These are phyloP conservation scores for Torymus aiolomorphi DNA, from an alignment of 2,888 invertebrate genomes.

Conservation along the genomic window DNA sequence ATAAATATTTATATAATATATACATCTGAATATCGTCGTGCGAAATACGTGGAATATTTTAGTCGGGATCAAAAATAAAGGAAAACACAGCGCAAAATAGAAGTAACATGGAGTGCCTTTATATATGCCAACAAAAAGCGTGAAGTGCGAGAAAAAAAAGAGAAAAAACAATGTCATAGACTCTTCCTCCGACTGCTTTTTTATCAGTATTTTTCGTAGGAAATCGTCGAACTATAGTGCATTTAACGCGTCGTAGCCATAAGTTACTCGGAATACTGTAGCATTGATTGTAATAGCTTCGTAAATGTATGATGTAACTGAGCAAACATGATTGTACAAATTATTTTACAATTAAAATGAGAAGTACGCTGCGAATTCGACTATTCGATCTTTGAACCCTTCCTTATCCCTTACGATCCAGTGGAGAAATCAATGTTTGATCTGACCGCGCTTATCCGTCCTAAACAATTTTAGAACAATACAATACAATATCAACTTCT, in stretches of 20 bases:
- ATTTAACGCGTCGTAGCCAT: constrained; percentile 8
- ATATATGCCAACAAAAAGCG: constrained; percentile 37
- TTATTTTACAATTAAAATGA: constrained; percentile 10
- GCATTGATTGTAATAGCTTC: background rate
- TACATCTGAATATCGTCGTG: background rate
- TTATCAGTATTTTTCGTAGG: constrained; percentile 48
- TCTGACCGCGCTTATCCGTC: no score
- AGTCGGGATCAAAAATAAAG: constrained; percentile 24
- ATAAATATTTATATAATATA: no score
- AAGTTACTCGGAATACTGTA: no score
- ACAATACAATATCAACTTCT: no score
- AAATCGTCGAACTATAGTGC: constrained; percentile 14
- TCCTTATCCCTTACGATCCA: no score
- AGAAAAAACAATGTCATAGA: background rate
- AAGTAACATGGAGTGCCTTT: constrained; percentile 53
- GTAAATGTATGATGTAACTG: constrained; percentile 1
- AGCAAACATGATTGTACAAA: constrained; percentile 4
- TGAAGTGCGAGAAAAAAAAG: background rate
- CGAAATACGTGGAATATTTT: constrained; percentile 17
- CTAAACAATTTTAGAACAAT: no score
- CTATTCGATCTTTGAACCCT: no score
- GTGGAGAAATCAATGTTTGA: no score
- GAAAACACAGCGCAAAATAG: constrained; percentile 25
- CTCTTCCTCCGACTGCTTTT: constrained; percentile 40
- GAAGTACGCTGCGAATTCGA: background rate